Conservation (phyloP, 2,113 vertebrate genomes). For the Bagarius yarrelli region DNA sequence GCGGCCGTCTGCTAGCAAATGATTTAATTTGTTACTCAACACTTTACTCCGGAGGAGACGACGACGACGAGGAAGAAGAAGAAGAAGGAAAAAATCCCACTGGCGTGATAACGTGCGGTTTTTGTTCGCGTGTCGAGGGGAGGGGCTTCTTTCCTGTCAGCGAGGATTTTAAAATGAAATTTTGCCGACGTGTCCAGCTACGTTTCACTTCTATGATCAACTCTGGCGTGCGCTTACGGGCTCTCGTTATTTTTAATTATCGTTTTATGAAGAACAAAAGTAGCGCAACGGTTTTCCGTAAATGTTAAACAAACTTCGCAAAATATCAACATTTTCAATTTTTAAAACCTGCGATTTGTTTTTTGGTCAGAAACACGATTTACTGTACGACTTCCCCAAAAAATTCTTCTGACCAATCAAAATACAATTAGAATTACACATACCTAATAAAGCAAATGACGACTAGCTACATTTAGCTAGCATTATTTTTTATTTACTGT, state of each 20-base stretch:
- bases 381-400: not conserved
- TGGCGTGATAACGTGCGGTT: not conserved
- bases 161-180: too few species aligned
- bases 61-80: conserved; percentile 60
- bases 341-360: not conserved
- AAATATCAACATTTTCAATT: not conserved
- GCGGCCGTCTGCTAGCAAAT: conserved; percentile 99
- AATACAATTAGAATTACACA: too few species aligned
- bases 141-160: too few species aligned
- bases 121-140: not conserved
- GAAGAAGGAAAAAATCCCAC: not conserved
- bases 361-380: not conserved
- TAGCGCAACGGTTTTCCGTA: too few species aligned
- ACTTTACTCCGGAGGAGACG: conserved; percentile 69
- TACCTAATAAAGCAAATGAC: too few species aligned
- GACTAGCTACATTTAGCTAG: too few species aligned
- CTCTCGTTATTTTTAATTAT: too few species aligned
- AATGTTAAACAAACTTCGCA: not conserved
- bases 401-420: not conserved
- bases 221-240: too few species aligned
- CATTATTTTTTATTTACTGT: too few species aligned
- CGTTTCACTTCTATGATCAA: too few species aligned
- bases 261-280: too few species aligned
- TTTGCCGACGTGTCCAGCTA: too few species aligned
- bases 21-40: conserved; percentile 98